Evolutionary conservation across 2,888 invertebrate species (phyloP).

Genomic region (Colostygia pectinataria): DNA sequence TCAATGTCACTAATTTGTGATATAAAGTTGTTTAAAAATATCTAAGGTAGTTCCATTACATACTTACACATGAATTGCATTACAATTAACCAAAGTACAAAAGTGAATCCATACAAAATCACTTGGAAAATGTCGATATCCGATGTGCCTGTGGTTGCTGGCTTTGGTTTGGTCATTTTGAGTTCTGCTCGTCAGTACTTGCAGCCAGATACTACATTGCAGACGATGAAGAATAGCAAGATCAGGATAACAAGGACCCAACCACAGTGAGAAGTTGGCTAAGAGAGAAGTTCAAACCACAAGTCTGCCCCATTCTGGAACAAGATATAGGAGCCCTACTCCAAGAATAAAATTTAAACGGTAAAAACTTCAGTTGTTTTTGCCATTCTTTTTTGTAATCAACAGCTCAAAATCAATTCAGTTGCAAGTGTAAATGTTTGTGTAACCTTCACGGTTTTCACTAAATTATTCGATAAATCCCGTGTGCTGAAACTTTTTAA

Average conservation of each 20-base stretch:
- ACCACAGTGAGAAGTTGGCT: conserved; percentile 40
- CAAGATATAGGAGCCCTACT: too few relatives aligned
- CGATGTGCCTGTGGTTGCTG: neutral
- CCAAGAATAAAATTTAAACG: too few relatives aligned
- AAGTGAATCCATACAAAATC: conserved; percentile 43
- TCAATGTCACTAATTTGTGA: too few relatives aligned
- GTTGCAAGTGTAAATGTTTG: too few relatives aligned
- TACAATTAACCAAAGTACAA: conserved; percentile 50
- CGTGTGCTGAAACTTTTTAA: too few relatives aligned
- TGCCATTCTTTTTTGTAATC: too few relatives aligned
- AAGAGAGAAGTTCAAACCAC: conserved; percentile 33
- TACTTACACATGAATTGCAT: conserved; percentile 52
- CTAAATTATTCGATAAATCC: neutral
- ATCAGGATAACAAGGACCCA: conserved; percentile 43
- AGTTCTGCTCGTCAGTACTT: neutral
- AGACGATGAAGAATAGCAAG: conserved; percentile 39
- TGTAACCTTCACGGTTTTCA: neutral
- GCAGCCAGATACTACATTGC: conserved; percentile 24
- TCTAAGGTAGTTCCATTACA: conserved; percentile 24
- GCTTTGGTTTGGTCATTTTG: neutral
- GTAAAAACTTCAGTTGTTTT: too few relatives aligned
- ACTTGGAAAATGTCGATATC: conserved; percentile 33
- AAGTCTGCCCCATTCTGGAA: conserved; percentile 19
- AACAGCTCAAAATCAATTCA: too few relatives aligned
- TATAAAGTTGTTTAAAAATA: neutral